phyloP scores from a whole-genome alignment of 2,113 vertebrate species.

The Carlito syrichta region DNA sequence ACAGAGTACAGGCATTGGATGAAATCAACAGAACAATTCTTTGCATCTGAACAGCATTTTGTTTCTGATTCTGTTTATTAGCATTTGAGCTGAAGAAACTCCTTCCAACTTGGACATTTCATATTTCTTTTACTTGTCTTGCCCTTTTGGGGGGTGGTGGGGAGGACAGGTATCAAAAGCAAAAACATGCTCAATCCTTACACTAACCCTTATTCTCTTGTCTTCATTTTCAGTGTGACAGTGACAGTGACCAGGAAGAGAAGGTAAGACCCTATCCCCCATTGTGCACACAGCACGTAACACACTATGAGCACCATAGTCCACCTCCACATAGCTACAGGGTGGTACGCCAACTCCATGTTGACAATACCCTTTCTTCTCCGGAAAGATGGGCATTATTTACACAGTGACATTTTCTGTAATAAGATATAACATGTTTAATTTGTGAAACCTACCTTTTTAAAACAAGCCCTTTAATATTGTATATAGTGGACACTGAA shows the following conservation, averaged over 20 bases:
- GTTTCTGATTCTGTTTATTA: neutral
- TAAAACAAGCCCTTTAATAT: neutral
- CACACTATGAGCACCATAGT: accelerated
- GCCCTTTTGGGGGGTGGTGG: neutral
- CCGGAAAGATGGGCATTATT: neutral
- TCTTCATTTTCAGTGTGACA: conserved; percentile 91
- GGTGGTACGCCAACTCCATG: neutral
- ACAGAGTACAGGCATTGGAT: accelerated
- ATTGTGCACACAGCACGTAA: neutral
- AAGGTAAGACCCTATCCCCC: conserved; percentile 88
- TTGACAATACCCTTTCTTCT: neutral
- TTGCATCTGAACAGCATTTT: too few relatives aligned
- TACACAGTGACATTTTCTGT: neutral
- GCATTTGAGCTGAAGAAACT: neutral
- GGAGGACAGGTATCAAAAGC: neutral
- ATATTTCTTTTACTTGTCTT: neutral
- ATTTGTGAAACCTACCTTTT: neutral
- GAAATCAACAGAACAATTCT: neutral
- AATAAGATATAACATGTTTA: neutral
- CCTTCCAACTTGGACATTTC: neutral
- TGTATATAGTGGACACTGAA: neutral
- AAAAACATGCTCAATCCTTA: neutral
- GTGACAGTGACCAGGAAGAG: conserved; percentile 95
- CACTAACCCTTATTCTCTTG: conserved; percentile 53
- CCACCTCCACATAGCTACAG: neutral